Evolutionary conservation across 2,113 vertebrate genomes (phyloP).

Genomic region (Athene noctua): DNA sequence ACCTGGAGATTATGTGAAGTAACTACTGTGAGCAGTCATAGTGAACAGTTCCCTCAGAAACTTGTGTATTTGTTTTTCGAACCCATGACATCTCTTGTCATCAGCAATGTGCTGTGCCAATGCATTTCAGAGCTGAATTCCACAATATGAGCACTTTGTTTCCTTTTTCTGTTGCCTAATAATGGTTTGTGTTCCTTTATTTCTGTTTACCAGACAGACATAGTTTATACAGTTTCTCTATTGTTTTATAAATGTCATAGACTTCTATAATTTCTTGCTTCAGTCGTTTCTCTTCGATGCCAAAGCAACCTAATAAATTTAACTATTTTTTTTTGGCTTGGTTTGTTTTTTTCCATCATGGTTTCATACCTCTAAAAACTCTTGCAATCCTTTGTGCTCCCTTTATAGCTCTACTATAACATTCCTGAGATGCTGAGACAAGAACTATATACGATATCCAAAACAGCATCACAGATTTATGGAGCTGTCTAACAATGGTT

Average conservation of each 20-base stretch:
- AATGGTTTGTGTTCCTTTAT: not conserved
- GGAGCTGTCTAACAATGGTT: not conserved
- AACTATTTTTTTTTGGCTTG: not conserved
- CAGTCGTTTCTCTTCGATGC: no score
- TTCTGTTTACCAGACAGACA: not conserved
- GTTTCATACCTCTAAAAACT: not conserved
- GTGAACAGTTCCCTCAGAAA: not conserved
- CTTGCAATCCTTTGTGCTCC: not conserved
- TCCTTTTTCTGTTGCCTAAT: not conserved
- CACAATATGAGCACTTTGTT: not conserved
- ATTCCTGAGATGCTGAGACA: not conserved
- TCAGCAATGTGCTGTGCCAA: not conserved
- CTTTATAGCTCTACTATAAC: not conserved
- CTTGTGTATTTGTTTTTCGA: not conserved
- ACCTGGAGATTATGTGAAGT: not conserved
- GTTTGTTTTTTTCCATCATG: fast-evolving
- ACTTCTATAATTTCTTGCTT: not conserved
- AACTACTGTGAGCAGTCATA: not conserved
- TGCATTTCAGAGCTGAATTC: not conserved
- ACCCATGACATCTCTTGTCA: not conserved
- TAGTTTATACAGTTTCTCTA: not conserved
- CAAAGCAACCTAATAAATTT: not conserved
- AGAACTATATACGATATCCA: not conserved
- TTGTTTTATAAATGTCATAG: not conserved
- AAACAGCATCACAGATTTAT: not conserved